phyloP scores from a whole-genome alignment of 2,888 invertebrate species.

The Pocota personata region DNA sequence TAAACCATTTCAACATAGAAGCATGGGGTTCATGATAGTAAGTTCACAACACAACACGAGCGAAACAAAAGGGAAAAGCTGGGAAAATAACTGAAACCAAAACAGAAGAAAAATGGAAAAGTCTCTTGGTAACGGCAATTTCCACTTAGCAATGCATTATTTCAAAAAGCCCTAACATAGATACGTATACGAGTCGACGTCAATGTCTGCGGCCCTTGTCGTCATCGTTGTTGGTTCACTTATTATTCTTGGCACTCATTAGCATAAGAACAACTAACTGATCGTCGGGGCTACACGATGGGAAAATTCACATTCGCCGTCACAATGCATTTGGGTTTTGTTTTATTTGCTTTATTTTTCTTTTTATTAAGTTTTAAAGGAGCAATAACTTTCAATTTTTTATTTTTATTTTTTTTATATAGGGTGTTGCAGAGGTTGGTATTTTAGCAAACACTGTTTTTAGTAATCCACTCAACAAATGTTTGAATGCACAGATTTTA shows the following conservation, averaged over 20 bases:
- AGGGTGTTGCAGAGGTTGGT: not conserved
- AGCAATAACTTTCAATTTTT: conserved; percentile 67
- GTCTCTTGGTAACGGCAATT: conserved; percentile 64
- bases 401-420: not conserved
- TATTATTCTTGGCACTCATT: conserved; percentile 62
- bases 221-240: conserved; percentile 41
- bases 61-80: conserved; percentile 72
- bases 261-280: conserved; percentile 66
- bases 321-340: conserved; percentile 37
- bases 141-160: conserved; percentile 37
- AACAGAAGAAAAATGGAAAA: conserved; percentile 24
- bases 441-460: too few species aligned
- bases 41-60: not conserved
- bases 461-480: too few species aligned
- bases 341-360: not conserved
- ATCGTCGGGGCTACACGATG: conserved; percentile 51
- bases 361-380: not conserved
- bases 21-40: not conserved
- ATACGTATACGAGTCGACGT: not conserved
- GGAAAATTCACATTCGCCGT: conserved; percentile 63
- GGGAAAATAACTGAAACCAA: conserved; percentile 43
- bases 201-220: not conserved
- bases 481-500: not conserved
- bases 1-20: conserved; percentile 67
- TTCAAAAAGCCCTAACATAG: conserved; percentile 51